These are phyloP conservation scores for Caradrina clavipalpis DNA, from an alignment of 2,888 invertebrate species.

Conservation along the genomic window DNA sequence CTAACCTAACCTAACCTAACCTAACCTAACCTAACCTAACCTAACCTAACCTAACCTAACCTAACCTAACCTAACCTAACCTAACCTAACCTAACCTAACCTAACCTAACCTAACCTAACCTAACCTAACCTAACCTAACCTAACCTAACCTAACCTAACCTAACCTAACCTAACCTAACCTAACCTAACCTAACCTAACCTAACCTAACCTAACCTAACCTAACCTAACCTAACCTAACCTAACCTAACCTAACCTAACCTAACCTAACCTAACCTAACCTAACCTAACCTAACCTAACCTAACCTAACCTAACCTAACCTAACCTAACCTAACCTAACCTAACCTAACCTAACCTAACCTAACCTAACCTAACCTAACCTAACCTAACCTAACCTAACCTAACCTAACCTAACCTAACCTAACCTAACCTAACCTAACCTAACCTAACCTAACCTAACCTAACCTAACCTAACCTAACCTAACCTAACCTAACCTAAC, in stretches of 20 bases:
- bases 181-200: slow-evolving; percentile 47
- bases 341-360: slow-evolving; percentile 61
- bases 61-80: slow-evolving; percentile 53
- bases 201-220: slow-evolving; percentile 54
- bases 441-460: slow-evolving; percentile 60
- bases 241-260: slow-evolving; percentile 47
- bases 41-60: slow-evolving; percentile 55
- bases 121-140: slow-evolving; percentile 40
- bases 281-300: slow-evolving; percentile 41
- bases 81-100: slow-evolving; percentile 51
- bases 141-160: slow-evolving; percentile 53
- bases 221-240: slow-evolving; percentile 53
- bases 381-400: slow-evolving; percentile 58
- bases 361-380: slow-evolving; percentile 40
- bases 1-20: slow-evolving; percentile 47
- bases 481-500: slow-evolving; percentile 57
- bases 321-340: slow-evolving; percentile 16
- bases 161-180: slow-evolving; percentile 44
- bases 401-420: slow-evolving; percentile 59
- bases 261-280: slow-evolving; percentile 51
- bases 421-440: slow-evolving; percentile 60
- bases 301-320: slow-evolving; percentile 19
- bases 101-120: slow-evolving; percentile 37
- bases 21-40: slow-evolving; percentile 58
- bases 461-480: slow-evolving; percentile 59